Percentiles rank a stretch among this genome's conserved stretches.
Evolutionary conservation across 2,113 vertebrate genomes (phyloP).

Genomic region (Dendrocopos noguchii): DNA sequence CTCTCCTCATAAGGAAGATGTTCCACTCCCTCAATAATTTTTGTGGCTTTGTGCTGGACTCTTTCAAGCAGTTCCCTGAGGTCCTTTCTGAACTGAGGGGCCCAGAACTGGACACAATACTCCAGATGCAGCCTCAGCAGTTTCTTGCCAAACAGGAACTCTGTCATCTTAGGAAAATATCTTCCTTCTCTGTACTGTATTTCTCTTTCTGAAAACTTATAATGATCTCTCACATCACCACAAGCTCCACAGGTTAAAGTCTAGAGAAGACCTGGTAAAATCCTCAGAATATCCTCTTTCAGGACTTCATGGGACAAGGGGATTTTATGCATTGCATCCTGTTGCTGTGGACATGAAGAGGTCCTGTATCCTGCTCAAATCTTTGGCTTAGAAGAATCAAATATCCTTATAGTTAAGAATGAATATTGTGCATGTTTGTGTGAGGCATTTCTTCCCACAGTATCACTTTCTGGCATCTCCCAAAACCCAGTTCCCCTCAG

Average conservation of each 20-base stretch:
- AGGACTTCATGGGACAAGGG: neutral
- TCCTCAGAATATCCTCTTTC: neutral
- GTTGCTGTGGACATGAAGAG: neutral
- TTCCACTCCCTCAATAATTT: too few species aligned
- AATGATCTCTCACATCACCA: neutral
- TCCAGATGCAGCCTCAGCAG: too few species aligned
- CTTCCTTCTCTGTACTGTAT: neutral
- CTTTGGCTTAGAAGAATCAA: neutral
- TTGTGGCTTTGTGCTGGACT: too few species aligned
- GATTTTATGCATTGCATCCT: neutral
- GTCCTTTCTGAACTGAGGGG: too few species aligned
- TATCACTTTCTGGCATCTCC: neutral
- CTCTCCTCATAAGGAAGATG: too few species aligned
- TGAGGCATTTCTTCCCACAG: neutral
- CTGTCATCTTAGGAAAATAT: neutral
- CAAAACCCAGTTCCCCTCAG: neutral
- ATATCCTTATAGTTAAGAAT: neutral
- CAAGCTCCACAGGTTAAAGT: neutral
- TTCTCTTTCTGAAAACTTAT: neutral
- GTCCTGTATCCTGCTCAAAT: neutral
- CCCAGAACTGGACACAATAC: too few species aligned
- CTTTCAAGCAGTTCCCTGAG: too few species aligned
- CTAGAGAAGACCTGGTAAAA: neutral
- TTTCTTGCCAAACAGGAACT: neutral
- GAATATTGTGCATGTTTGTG: neutral